Base-by-base conservation (phyloP, 2,797 vertebrate genomes). In the Pygocentrus nattereri region DNA sequence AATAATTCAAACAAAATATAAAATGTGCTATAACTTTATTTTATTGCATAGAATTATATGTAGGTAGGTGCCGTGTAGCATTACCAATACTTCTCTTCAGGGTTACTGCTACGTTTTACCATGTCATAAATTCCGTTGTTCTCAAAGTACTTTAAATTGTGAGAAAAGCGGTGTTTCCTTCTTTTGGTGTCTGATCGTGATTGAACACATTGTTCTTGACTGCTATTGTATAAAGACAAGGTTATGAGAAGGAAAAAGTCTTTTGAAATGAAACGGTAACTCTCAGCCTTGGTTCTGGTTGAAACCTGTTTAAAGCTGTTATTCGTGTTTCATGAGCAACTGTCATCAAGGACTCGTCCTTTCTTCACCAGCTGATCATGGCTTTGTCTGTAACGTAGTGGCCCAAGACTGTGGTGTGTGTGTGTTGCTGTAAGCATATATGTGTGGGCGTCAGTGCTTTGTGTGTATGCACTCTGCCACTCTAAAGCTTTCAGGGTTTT, bases 401-500 rank as follows among this genome's bases (percentile, higher is more conserved):
- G 21, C 65, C 59, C 18, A 70, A 10, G 47, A 19, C 59, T 75
- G 76, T 5, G 65, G 15, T 44, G 11, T 44, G 15, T 44, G 11
- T 44, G 61, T 65, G 62, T 34, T 44, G 8, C 44, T 81, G 67
- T n/a, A n/a, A n/a, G 69, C 5, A 11, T 70, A 5, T 27, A 4
- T 72, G 50, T 73, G 12, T 54, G 70, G 2, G 70, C 54, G 25
- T 50, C 2, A 72, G 70, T 18, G 50, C 38, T 68, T 47, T 44
- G n/a, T 78, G 41, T 71, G 18, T 59, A 3, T 2, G 27, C 54
- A 11, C 67, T 41, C 64, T 76, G 80, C 11, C 25, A 71, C 61
- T 59, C n/a, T 62, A 52, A 31, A 76, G 47, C 23, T 5, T 49
- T 69, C 58, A 47, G 41, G 47, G 41, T 13, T 81, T 2, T 58